Conservation (phyloP, 2,888 invertebrate genomes). For the Corythucha ciliata region DNA sequence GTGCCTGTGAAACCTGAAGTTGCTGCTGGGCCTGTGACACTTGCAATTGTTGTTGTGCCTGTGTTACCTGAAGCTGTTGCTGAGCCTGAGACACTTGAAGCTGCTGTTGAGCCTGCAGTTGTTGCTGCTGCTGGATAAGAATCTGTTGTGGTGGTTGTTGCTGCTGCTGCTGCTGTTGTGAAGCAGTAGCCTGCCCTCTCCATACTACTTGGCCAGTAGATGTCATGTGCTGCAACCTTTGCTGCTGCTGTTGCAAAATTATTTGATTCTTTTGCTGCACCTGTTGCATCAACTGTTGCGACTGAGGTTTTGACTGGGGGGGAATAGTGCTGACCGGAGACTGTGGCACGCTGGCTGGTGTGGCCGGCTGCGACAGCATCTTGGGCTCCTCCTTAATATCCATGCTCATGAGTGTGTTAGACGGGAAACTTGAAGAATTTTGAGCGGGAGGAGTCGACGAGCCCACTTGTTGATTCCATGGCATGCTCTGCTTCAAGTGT, state of each 20-base stretch:
- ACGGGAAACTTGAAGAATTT: conserved; percentile 18
- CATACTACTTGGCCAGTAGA: conserved; percentile 37
- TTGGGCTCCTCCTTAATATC: conserved; percentile 29
- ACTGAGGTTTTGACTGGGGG: conserved; percentile 39
- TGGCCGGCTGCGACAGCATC: too few species aligned
- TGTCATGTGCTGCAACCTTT: conserved; percentile 34
- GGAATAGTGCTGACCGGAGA: conserved; percentile 24
- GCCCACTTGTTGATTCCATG: conserved; percentile 59
- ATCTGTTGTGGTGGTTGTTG: too few species aligned
- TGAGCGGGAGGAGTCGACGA: conserved; percentile 37
- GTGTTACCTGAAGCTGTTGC: conserved; percentile 44
- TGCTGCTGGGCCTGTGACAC: conserved; percentile 36
- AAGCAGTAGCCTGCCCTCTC: conserved; percentile 40
- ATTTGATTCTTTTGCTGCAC: conserved; percentile 38
- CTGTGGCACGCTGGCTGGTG: too few species aligned
- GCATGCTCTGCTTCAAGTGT: conserved; percentile 65
- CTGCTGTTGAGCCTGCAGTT: conserved; percentile 36
- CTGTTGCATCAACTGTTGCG: conserved; percentile 37
- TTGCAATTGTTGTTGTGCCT: conserved; percentile 37
- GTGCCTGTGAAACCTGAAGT: conserved; percentile 37
- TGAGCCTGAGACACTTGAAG: conserved; percentile 33
- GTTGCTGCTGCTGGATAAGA: conserved; percentile 31
- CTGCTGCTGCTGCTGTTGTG: conserved; percentile 41
- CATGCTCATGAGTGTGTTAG: conserved; percentile 10
- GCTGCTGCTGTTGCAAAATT: conserved; percentile 38